These are phyloP conservation scores for Apostichopus parvimensis DNA, from an alignment of 35 echinoderm and acorn worm genomes.

Conservation along the genomic window DNA sequence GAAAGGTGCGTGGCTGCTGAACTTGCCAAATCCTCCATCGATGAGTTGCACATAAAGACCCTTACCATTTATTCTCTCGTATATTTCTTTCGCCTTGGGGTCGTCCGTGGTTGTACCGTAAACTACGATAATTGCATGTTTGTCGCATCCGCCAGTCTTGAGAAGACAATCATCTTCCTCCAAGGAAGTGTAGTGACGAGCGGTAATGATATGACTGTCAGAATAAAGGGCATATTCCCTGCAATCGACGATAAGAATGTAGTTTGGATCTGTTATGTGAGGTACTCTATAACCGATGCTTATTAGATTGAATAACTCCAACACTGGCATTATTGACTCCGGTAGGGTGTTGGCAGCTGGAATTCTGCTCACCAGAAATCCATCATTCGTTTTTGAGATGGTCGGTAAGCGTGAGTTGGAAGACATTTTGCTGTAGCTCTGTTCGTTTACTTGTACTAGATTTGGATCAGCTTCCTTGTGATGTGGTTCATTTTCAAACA, in stretches of 20 bases:
- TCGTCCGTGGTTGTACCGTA: slow-evolving; percentile 69
- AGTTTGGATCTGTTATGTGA: slow-evolving; percentile 69
- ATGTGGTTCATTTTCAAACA: background rate
- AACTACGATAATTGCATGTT: slow-evolving; percentile 65
- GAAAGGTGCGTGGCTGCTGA: slow-evolving; percentile 63
- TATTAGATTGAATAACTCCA: slow-evolving; percentile 79
- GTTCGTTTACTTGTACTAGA: background rate
- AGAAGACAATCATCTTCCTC: slow-evolving; percentile 83
- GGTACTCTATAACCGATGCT: slow-evolving; percentile 71
- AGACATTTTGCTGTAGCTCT: slow-evolving; percentile 1
- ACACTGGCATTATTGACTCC: slow-evolving; percentile 66
- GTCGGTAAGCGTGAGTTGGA: slow-evolving; percentile 3
- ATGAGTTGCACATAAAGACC: slow-evolving; percentile 66
- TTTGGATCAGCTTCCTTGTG: background rate
- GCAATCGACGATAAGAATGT: slow-evolving; percentile 81
- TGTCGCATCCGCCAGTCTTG: slow-evolving; percentile 53
- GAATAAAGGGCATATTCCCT: slow-evolving; percentile 51
- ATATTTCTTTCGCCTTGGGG: background rate
- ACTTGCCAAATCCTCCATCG: slow-evolving; percentile 65
- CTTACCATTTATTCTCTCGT: slow-evolving; percentile 41
- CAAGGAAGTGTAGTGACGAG: slow-evolving; percentile 67
- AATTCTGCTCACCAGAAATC: slow-evolving; percentile 47
- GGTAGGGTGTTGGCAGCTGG: slow-evolving; percentile 10
- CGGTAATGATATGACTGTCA: slow-evolving; percentile 75
- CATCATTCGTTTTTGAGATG: slow-evolving; percentile 29